Base-by-base conservation (phyloP, 2,797 vertebrate genomes). In the Emydoidea blandingii region DNA sequence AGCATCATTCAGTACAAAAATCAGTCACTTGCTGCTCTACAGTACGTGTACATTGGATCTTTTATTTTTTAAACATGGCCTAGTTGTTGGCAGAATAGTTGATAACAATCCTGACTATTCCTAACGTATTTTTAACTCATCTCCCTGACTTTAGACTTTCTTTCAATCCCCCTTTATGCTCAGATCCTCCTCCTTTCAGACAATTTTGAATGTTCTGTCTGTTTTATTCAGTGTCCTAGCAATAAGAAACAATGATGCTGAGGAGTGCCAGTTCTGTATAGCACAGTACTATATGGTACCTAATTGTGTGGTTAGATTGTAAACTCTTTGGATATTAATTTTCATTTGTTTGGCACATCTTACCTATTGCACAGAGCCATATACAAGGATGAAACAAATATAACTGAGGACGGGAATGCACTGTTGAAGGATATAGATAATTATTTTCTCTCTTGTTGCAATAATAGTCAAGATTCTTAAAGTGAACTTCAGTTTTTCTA, bases 1-100 rank as follows among this genome's bases (percentile, higher is more conserved):
- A 90, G n/a, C 92, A 90, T 27, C 87, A 92, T 91, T 94, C 93
- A 85, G 96, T 95, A 80, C 83, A 96, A 95, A 95, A 91, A 79
- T 65, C 56, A 82, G 85, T 53, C 86, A 80, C 10, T 84, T 0
- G 0, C 3, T 85, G 54, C 57, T 86, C 23, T 74, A 72, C 88
- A 90, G 53, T 12, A 10, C 3, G 79, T 53, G 23, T 15, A 81
- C 4, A 52, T 19, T 37, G 79, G 5, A 37, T 34, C 76, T 87
- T 92, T 85, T 88, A 47, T 81, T 54, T 74, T 79, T 5, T 57
- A 31, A 79, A 82, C 2, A 0, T 89, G 86, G 83, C 88, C 86
- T 89, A 89, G 88, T 86, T 87, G 92, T 65, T 56, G 79, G 74
- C 79, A 89, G 27, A 88, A 87, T 34, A 87, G 87, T 82, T 96